Evolutionary conservation across 2,113 vertebrate species (phyloP).

Genomic region (Gnathochromis pfefferi): DNA sequence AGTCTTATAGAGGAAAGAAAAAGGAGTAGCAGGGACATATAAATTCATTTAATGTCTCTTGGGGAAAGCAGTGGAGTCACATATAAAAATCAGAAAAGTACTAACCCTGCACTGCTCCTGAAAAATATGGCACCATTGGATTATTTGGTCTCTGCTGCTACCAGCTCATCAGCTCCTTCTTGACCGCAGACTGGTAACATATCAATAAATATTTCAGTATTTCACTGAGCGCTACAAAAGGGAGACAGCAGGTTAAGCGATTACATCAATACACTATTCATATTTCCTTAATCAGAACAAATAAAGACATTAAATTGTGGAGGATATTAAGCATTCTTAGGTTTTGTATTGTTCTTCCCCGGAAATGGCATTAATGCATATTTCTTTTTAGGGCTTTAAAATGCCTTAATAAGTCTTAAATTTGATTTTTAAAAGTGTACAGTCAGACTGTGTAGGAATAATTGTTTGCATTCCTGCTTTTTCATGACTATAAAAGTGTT

Average conservation of each 20-base stretch:
- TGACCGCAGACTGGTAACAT: not conserved
- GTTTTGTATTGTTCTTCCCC: not conserved
- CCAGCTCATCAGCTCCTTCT: not conserved
- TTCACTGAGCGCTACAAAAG: not conserved
- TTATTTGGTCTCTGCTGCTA: not conserved
- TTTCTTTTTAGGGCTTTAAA: not conserved
- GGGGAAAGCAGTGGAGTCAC: not conserved
- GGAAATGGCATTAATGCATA: not conserved
- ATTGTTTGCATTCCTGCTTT: conserved; percentile 6
- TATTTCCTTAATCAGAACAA: not conserved
- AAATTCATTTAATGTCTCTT: not conserved
- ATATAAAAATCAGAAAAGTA: not conserved
- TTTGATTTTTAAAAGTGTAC: not conserved
- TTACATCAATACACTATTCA: not conserved
- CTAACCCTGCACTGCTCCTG: not conserved
- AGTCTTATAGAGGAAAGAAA: not conserved
- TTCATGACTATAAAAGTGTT: conserved; percentile 28
- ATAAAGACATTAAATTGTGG: not conserved
- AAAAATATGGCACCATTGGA: not conserved
- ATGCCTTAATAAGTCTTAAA: not conserved
- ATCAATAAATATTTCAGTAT: not conserved
- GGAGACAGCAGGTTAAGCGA: not conserved
- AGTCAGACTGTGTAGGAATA: not conserved
- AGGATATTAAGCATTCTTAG: not conserved
- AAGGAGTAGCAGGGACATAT: not conserved